Conservation (phyloP, 1,140 invertebrate species). For the Prorops nasuta region DNA sequence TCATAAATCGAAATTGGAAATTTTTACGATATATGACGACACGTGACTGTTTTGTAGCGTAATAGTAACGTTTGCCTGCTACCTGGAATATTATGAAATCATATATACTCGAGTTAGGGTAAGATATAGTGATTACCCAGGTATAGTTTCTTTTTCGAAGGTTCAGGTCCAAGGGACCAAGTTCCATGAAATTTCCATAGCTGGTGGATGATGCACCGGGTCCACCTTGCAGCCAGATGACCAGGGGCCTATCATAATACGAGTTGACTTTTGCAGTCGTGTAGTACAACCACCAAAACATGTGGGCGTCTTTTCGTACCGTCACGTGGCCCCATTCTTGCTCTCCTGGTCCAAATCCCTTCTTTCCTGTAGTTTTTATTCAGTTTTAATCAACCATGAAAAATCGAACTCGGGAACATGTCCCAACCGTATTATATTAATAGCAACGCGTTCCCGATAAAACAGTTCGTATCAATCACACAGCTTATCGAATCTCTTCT, state of each 20-base stretch:
- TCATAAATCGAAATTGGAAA: no score
- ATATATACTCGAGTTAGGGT: not conserved
- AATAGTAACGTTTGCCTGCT: no score
- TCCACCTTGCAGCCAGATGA: slow-evolving; percentile 79
- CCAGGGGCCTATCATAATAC: slow-evolving; percentile 65
- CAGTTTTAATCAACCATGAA: not conserved
- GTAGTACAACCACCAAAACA: slow-evolving; percentile 84
- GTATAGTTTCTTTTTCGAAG: slow-evolving; percentile 67
- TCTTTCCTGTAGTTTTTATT: slow-evolving; percentile 16
- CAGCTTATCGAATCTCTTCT: no score
- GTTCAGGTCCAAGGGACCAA: slow-evolving; percentile 70
- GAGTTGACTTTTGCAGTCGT: slow-evolving; percentile 60
- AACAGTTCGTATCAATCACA: no score
- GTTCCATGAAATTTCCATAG: slow-evolving; percentile 75
- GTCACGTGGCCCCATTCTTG: slow-evolving; percentile 70
- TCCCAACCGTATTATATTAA: no score
- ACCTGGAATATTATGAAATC: no score
- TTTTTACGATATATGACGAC: no score
- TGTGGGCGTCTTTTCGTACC: slow-evolving; percentile 70
- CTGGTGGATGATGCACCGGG: slow-evolving; percentile 75
- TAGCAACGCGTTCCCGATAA: no score
- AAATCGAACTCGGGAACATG: slow-evolving; percentile 2
- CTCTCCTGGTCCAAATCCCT: slow-evolving; percentile 60
- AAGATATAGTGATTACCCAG: slow-evolving; percentile 64
- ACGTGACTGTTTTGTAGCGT: no score